Percentiles rank a stretch among this genome's conserved stretches.
Conservation (phyloP, 1,140 invertebrate species). For the Bathynomus jamesi region DNA sequence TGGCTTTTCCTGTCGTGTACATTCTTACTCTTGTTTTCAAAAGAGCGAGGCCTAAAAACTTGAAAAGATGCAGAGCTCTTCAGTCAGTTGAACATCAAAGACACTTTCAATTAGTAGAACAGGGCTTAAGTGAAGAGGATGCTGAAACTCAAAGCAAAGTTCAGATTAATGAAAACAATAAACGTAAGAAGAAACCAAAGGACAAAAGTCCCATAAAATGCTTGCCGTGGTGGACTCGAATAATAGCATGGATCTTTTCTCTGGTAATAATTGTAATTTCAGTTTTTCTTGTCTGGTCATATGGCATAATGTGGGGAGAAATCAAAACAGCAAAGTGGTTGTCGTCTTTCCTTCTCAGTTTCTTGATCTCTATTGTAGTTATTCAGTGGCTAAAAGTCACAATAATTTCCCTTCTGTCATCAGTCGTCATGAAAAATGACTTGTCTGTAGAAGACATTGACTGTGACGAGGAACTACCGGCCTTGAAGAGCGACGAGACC, state of each 20-base stretch:
- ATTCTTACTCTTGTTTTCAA: conserved; percentile 11
- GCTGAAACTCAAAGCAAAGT: conserved; percentile 5
- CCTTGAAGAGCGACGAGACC: conserved; percentile 38
- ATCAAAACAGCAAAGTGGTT: conserved; percentile 51
- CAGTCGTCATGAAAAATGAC: conserved; percentile 36
- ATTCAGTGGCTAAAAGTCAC: conserved; percentile 50
- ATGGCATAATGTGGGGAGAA: conserved; percentile 50
- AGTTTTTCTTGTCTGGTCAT: conserved; percentile 48
- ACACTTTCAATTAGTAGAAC: background rate
- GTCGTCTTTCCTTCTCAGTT: conserved; percentile 49
- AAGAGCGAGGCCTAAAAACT: conserved; percentile 10
- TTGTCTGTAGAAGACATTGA: conserved; percentile 48
- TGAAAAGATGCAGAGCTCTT: conserved; percentile 9
- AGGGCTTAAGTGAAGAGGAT: background rate
- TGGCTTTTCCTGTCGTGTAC: conserved; percentile 2
- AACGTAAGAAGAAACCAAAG: background rate
- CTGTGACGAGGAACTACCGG: conserved; percentile 46
- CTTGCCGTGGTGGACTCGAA: conserved; percentile 47
- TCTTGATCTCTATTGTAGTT: conserved; percentile 49
- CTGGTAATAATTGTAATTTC: conserved; percentile 44
- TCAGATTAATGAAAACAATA: background rate
- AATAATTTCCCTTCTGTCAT: background rate
- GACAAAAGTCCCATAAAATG: conserved; percentile 7
- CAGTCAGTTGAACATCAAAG: conserved; percentile 15
- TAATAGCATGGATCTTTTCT: conserved; percentile 48